phyloP scores from a whole-genome alignment of 2,113 vertebrate genomes.

The Zootoca vivipara region DNA sequence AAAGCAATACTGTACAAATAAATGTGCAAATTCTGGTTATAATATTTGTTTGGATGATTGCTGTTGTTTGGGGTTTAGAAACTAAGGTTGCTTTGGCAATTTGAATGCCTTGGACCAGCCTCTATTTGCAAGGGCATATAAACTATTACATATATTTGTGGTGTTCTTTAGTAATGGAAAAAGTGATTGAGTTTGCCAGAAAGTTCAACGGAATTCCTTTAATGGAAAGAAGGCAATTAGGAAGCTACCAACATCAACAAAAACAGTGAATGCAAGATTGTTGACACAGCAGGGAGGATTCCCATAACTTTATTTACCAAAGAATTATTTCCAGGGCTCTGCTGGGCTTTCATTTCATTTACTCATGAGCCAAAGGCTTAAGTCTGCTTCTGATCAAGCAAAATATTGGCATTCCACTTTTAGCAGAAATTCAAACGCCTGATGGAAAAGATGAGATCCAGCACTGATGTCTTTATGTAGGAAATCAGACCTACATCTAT shows the following conservation, averaged over 20 bases:
- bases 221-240: conserved; percentile 46
- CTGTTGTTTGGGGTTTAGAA: not conserved
- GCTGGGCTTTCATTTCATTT: conserved; percentile 19
- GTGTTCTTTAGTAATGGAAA: not conserved
- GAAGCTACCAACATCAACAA: conserved; percentile 16
- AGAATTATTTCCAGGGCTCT: not conserved
- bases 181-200: not conserved
- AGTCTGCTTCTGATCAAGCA: not conserved
- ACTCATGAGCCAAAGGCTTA: not conserved
- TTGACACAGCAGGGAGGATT: conserved; percentile 46
- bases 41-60: not conserved
- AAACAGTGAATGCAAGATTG: not conserved
- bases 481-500: not conserved
- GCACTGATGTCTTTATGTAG: not conserved
- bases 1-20: not conserved
- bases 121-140: not conserved
- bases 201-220: conserved; percentile 6
- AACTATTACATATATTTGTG: not conserved
- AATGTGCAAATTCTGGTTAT: not conserved
- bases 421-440: not conserved
- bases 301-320: conserved; percentile 8
- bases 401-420: not conserved
- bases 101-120: not conserved
- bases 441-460: not conserved
- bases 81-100: not conserved